Conservation (phyloP, 2,113 vertebrate species). For the Sinocyclocheilus grahami region DNA sequence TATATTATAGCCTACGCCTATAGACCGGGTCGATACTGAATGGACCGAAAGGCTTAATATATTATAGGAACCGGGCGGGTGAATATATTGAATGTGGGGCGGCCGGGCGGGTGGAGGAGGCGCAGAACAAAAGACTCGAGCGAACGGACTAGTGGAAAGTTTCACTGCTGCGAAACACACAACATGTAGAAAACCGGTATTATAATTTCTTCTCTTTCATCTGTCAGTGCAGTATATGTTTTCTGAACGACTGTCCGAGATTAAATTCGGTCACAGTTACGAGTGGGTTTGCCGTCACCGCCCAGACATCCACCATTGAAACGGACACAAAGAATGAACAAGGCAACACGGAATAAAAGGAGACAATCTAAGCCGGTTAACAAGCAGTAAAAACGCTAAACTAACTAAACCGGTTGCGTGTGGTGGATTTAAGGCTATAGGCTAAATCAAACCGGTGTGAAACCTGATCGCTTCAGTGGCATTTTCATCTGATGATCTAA, state of each 20-base stretch:
- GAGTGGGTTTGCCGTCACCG: conserved; percentile 65
- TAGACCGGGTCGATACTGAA: not conserved
- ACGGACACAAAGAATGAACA: not conserved
- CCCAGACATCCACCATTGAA: conserved; percentile 60
- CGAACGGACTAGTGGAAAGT: conserved; percentile 55
- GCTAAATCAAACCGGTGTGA: conserved; percentile 35
- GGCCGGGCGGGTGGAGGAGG: conserved; percentile 54
- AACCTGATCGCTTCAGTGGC: conserved; percentile 34
- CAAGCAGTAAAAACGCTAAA: not conserved
- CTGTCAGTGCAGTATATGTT: conserved; percentile 11
- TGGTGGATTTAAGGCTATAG: not conserved
- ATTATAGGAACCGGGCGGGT: not conserved
- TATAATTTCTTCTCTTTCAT: not conserved
- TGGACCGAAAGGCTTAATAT: not conserved
- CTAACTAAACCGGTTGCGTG: not conserved
- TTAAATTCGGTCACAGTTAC: conserved; percentile 43
- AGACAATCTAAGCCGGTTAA: not conserved
- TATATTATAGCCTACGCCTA: no score
- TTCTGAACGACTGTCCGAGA: conserved; percentile 1
- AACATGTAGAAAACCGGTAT: not conserved
- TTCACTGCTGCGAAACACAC: not conserved
- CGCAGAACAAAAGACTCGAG: conserved; percentile 75
- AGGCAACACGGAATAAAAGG: not conserved
- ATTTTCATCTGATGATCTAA: conserved; percentile 19
- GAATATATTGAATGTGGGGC: conserved; percentile 23